Conservation (phyloP, 2,113 vertebrate genomes). For the Petrocephalus zakoni region DNA sequence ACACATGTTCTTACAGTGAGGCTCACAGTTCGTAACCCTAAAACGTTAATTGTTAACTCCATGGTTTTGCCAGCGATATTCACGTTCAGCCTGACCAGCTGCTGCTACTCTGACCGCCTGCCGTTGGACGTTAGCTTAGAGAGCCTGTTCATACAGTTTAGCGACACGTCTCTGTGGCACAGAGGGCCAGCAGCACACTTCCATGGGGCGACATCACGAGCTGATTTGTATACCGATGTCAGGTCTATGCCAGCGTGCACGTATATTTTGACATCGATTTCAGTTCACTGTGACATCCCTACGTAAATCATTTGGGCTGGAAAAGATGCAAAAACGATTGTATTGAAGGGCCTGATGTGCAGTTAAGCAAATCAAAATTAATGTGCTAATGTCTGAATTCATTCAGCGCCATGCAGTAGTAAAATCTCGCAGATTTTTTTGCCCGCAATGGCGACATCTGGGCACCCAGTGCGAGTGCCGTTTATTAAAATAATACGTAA, state of each 20-base stretch:
- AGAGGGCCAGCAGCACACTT: background rate
- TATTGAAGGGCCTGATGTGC: conserved; percentile 25
- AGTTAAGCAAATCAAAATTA: conserved; percentile 41
- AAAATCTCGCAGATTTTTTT: conserved; percentile 32
- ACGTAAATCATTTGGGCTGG: conserved; percentile 35
- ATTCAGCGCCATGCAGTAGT: conserved; percentile 34
- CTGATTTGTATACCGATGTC: conserved; percentile 45
- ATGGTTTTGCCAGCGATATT: background rate
- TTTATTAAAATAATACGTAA: conserved; percentile 57
- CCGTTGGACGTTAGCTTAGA: background rate
- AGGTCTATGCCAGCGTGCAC: conserved; percentile 7
- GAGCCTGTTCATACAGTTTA: background rate
- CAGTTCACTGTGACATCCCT: conserved; percentile 22
- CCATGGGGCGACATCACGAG: conserved; percentile 15
- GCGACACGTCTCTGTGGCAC: background rate
- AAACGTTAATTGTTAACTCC: background rate
- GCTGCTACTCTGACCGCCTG: background rate
- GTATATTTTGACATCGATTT: conserved; percentile 26
- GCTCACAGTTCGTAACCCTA: background rate
- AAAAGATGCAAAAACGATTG: conserved; percentile 45
- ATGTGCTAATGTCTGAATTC: conserved; percentile 35
- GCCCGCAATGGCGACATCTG: conserved; percentile 38
- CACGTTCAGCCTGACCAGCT: background rate
- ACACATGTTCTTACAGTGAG: background rate
- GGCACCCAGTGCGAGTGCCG: conserved; percentile 24